phyloP scores from a whole-genome alignment of 2,113 vertebrate species.

The Alexandromys fortis region DNA sequence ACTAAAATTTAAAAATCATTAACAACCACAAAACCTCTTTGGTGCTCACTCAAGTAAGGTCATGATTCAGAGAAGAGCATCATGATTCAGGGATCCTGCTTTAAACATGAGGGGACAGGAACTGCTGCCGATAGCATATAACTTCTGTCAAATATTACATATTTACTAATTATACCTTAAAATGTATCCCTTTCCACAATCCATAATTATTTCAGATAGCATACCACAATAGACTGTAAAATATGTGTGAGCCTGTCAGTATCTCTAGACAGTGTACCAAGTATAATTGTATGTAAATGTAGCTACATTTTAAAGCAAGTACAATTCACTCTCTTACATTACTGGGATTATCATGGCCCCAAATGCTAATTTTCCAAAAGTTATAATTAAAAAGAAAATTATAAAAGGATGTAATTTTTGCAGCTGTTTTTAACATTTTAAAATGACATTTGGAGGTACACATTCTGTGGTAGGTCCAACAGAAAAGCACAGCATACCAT shows the following conservation, averaged over 20 bases:
- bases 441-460: slow-evolving; percentile 59
- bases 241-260: slow-evolving; percentile 23
- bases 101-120: slow-evolving; percentile 23
- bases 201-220: slow-evolving; percentile 58
- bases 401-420: slow-evolving; percentile 63
- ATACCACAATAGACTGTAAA: slow-evolving; percentile 58
- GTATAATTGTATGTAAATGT: slow-evolving; percentile 56
- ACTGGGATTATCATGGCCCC: slow-evolving; percentile 52
- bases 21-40: background rate
- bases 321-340: slow-evolving; percentile 48
- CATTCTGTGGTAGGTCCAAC: slow-evolving; percentile 31
- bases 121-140: background rate
- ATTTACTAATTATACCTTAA: slow-evolving; percentile 59
- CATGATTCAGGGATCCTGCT: background rate
- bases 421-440: slow-evolving; percentile 64
- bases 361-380: slow-evolving; percentile 68
- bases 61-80: background rate
- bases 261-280: slow-evolving; percentile 34
- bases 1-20: background rate
- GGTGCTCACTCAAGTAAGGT: background rate
- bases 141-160: slow-evolving; percentile 22
- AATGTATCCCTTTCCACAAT: slow-evolving; percentile 40
- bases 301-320: slow-evolving; percentile 61
- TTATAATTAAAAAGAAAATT: slow-evolving; percentile 64
- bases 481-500: slow-evolving; percentile 34